A percentile compares a stretch with the other conserved stretches of the same genome.
phyloP scores from a whole-genome alignment of 2,797 vertebrate species.

The Decapterus maruadsi region DNA sequence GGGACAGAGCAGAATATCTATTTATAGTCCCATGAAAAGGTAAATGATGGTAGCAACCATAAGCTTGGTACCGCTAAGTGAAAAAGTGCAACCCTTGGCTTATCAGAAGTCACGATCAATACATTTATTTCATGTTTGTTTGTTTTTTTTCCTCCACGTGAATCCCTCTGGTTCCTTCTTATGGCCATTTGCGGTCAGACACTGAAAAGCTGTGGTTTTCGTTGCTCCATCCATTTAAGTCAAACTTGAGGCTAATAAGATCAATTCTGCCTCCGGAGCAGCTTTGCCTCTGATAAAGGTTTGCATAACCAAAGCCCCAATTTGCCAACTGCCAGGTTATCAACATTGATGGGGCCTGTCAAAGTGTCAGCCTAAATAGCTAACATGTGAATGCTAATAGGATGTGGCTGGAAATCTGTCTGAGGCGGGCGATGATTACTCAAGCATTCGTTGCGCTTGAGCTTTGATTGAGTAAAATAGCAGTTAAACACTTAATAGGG shows the following conservation, averaged over 20 bases:
- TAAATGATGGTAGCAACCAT: background rate
- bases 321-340: conserved; percentile 50
- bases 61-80: background rate
- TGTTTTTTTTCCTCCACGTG: background rate
- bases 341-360: conserved; percentile 45
- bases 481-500: conserved; percentile 52
- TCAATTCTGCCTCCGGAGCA: conserved; percentile 46
- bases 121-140: background rate
- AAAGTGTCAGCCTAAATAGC: conserved; percentile 51
- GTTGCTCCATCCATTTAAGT: conserved; percentile 13
- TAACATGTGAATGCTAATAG: conserved; percentile 54
- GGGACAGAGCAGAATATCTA: background rate
- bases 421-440: conserved; percentile 34
- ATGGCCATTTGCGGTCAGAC: background rate
- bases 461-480: conserved; percentile 61
- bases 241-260: conserved; percentile 39
- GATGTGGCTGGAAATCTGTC: conserved; percentile 44
- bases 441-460: conserved; percentile 27
- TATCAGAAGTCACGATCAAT: background rate
- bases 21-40: background rate
- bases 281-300: conserved; percentile 45
- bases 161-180: background rate
- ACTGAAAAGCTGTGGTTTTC: conserved; percentile 11
- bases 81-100: background rate
- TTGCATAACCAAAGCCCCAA: conserved; percentile 52